phyloP scores from a whole-genome alignment of 2,113 vertebrate species.

The Tupaia chinensis region DNA sequence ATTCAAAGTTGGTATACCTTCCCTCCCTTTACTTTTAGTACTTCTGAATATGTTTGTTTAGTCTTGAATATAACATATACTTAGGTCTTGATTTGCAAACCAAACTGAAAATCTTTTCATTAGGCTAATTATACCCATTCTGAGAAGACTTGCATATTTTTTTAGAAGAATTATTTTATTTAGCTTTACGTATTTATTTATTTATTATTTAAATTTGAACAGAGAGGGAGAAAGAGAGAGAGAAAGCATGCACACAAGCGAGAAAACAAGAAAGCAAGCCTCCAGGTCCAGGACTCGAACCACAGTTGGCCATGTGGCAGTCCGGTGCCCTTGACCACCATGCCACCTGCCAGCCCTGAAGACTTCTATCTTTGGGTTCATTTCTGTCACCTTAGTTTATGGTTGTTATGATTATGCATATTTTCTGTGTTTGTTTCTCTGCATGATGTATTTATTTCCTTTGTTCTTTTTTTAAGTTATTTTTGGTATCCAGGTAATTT shows the following conservation, averaged over 20 bases:
- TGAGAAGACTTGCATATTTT: neutral
- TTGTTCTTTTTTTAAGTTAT: neutral
- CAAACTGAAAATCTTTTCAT: neutral
- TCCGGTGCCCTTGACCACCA: no score
- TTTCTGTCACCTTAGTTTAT: neutral
- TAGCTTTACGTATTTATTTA: no score
- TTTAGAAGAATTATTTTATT: no score
- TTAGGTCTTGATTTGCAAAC: neutral
- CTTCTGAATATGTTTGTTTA: neutral
- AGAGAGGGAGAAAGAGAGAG: no score
- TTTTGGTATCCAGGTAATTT: constrained; percentile 14
- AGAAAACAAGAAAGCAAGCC: no score
- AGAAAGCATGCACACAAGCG: no score
- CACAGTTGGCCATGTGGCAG: no score
- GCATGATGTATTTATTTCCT: neutral
- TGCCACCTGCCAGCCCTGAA: no score
- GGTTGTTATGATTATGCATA: neutral
- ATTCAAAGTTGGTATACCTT: neutral
- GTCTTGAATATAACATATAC: neutral
- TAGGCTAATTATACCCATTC: neutral
- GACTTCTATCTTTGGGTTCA: neutral
- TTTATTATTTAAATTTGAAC: no score
- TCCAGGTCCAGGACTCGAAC: no score
- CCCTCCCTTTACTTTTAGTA: neutral
- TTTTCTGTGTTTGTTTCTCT: neutral